Base-by-base conservation (phyloP, 2,797 vertebrate genomes). In the Falco novaeseelandiae region DNA sequence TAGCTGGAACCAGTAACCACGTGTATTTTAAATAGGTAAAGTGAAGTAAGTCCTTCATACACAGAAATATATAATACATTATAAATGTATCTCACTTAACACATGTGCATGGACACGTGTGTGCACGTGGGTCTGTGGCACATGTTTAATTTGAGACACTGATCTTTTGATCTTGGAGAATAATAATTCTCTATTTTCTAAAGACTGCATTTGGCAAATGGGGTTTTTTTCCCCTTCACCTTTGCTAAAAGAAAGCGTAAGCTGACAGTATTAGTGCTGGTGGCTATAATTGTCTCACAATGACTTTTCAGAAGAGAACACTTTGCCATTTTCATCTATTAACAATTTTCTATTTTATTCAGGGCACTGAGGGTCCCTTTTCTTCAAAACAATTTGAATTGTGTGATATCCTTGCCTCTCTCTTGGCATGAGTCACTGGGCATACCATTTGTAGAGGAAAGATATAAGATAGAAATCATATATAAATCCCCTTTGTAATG, bases 21-120 rank as follows among this genome's bases (percentile, higher is more conserved):
- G 1, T 0, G 2, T 5, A 2, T 8, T 30, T 17, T 10, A 9
- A 20, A 26, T 0, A 6, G 40, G 14, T 18, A 20, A 71, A 72
- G 76, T 6, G 30, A 19, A 55, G 55, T 6, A 5, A 23, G 42
- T 8, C 36, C 18, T 18, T 8, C 17, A 0, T 1, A 3, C 1
- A 1, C 20, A 14, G 42, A 38, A 38, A 38, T 38, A 38, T 38
- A 38, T 38, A 38, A 38, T 38, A 38, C 36, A 38, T 2, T 32
- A 5, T 2, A 3, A 34, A 16, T 0, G 11, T 7, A 2, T 2
- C 18, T 30, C 5, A 1, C 58, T 15, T 9, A 65, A 30, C 8
- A 4, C 8, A 3, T 0, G 12, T 4, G 6, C 34, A 2, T 0
- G 38, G 3, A 9, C n/a, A 3, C 2, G 40, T 9, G 14, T 18